A percentile compares a stretch with the other conserved stretches of the same genome.
These are phyloP conservation scores for Bedellia somnulentella DNA, from an alignment of 2,888 invertebrate genomes.

Conservation along the genomic window DNA sequence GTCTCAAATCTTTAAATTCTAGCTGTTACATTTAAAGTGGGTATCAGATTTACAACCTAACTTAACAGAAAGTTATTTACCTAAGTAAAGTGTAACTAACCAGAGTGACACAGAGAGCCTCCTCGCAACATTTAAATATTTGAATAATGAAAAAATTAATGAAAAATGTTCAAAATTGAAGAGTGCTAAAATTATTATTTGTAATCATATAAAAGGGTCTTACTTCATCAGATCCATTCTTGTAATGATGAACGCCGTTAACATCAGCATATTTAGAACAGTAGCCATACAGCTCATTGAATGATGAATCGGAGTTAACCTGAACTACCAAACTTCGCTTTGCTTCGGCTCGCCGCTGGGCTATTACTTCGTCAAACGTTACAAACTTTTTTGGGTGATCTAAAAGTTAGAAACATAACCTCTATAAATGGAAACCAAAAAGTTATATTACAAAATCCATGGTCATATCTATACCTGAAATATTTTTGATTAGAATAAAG, in stretches of 20 bases:
- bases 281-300: slow-evolving; percentile 67
- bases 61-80: no score
- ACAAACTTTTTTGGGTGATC: slow-evolving; percentile 29
- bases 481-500: slow-evolving; percentile 24
- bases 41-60: no score
- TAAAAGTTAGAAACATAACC: slow-evolving; percentile 33
- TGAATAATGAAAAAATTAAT: no score
- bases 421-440: slow-evolving; percentile 16
- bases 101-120: no score
- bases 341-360: slow-evolving; percentile 66
- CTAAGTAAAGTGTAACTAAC: no score
- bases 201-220: slow-evolving; percentile 1
- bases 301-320: slow-evolving; percentile 72
- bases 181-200: no score
- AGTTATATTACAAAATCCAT: slow-evolving; percentile 4
- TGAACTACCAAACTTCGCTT: slow-evolving; percentile 72
- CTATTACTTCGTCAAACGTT: slow-evolving; percentile 62
- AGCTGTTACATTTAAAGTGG: no score
- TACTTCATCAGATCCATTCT: slow-evolving; percentile 46
- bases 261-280: slow-evolving; percentile 69
- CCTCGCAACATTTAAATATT: no score
- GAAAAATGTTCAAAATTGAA: no score
- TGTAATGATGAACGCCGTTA: slow-evolving; percentile 68
- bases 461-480: slow-evolving; percentile 24
- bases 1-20: no score